A percentile compares a stretch with the other conserved stretches of the same genome.
These are phyloP conservation scores for Charina bottae DNA, from an alignment of 2,113 vertebrate genomes.

Conservation along the genomic window DNA sequence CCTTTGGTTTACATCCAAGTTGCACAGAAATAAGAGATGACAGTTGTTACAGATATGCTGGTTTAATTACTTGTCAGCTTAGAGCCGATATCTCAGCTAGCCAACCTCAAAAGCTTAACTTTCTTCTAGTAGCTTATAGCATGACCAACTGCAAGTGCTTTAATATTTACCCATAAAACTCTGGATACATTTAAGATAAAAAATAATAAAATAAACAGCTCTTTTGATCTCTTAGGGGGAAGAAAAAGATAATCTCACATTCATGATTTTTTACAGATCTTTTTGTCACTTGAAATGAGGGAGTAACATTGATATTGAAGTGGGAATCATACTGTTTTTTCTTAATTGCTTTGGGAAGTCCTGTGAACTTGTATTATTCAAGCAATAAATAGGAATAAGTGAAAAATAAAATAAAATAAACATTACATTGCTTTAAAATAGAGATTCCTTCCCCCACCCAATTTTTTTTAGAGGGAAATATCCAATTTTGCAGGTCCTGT, in stretches of 20 bases:
- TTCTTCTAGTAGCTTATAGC: constrained; percentile 93
- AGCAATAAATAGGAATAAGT: constrained; percentile 15
- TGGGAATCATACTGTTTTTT: not conserved
- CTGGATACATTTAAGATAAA: constrained; percentile 88
- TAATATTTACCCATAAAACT: constrained; percentile 86
- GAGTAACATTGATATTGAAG: constrained; percentile 5
- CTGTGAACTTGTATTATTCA: not conserved
- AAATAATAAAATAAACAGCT: constrained; percentile 71
- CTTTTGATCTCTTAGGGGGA: constrained; percentile 77
- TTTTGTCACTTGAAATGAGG: constrained; percentile 11
- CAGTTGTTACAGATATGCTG: constrained; percentile 96
- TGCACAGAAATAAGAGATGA: constrained; percentile 95
- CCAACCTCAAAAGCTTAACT: constrained; percentile 91
- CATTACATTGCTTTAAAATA: not conserved
- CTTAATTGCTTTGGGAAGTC: constrained; percentile 22
- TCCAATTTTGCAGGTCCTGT: not conserved
- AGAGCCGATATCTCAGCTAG: constrained; percentile 92
- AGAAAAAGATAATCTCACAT: constrained; percentile 32
- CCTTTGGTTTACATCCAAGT: constrained; percentile 92
- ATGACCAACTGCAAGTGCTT: constrained; percentile 92
- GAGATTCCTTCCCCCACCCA: constrained; percentile 19
- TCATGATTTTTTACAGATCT: constrained; percentile 31
- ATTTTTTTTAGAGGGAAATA: not conserved
- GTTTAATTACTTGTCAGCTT: constrained; percentile 99
- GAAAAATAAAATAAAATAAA: constrained; percentile 10